phyloP scores from a whole-genome alignment of 2,888 invertebrate species.

The Andrena fulva region DNA sequence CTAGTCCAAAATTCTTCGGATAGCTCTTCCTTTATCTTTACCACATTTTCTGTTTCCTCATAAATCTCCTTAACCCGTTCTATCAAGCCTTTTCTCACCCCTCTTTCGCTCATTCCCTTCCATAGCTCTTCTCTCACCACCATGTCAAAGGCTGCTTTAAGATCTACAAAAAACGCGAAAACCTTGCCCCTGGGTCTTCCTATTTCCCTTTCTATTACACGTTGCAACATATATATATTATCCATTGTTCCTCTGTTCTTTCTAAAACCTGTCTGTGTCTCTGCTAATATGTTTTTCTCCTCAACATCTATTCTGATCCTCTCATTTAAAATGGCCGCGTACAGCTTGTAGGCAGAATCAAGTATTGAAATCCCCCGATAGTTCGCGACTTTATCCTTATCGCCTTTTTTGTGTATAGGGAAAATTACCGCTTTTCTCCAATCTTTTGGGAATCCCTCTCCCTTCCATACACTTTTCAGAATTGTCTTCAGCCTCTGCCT shows the following conservation, averaged over 20 bases:
- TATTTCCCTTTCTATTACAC: background rate
- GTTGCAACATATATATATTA: conserved; percentile 7
- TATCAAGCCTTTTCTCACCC: background rate
- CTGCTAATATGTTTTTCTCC: background rate
- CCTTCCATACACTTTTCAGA: background rate
- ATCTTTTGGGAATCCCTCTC: background rate
- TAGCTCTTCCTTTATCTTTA: background rate
- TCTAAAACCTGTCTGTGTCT: conserved; percentile 4
- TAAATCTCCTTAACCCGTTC: background rate
- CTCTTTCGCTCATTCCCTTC: background rate
- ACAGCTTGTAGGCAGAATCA: background rate
- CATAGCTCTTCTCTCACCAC: background rate
- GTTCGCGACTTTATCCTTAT: background rate
- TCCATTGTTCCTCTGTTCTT: background rate
- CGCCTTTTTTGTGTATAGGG: background rate
- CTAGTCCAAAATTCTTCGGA: conserved; percentile 1
- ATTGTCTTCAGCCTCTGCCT: background rate
- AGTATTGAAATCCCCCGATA: background rate
- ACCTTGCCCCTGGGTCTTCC: background rate
- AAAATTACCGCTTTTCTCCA: background rate
- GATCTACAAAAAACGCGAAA: background rate
- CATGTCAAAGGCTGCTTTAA: conserved; percentile 5
- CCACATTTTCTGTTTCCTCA: background rate
- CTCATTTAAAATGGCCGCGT: background rate
- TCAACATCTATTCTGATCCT: conserved; percentile 5